Evolutionary conservation across 2,888 invertebrate genomes (phyloP), one percentile per base, ranked within the genome.

Genomic region (Cyaniris semiargus): DNA sequence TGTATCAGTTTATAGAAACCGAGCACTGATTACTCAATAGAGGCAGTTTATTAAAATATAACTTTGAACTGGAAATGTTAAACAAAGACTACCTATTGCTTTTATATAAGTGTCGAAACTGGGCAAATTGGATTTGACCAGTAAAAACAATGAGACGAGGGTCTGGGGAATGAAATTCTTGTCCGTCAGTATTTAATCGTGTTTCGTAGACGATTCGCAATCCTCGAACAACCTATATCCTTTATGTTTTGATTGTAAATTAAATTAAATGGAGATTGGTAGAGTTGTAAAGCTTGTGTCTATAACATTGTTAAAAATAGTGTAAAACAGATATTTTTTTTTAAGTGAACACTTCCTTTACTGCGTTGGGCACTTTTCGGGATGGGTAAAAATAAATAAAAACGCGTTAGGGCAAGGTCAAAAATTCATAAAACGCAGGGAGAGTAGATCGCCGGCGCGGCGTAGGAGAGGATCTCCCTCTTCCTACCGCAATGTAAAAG

Each of bases 81-180:
- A 74, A 53, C 44, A 18, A 74, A 74, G 48, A 53, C 21, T 48
- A 48, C 48, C 74, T 48, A 74, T 48, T 48, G 48, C 74, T 53
- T 74, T 74, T 74, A 53, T 53, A 53, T 53, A 53, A 44, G 48
- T 74, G 74, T 53, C 74, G 74, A 74, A 74, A 48, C 21, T 13
- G 76, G 60, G 18, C 23, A 76, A 23, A 76, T 76, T 76, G 76
- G 66, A 66, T 76, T 76, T 76, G 76, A 76, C 34, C 60, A 27
- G 74, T 76, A 77, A 78, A 79, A 76, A 76, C 76, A 76, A 76
- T 27, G 76, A 60, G 76, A 76, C 76, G 60, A 76, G 76, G 76
- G 76, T 76, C 66, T 21, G 44, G 76, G 23, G 60, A 76, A 76
- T 76, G 60, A 66, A 66, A 76, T 76, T 76, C 60, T 76, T 76